Evolutionary conservation across 2,888 invertebrate genomes (phyloP).

Genomic region (Ischnus inquisitorius): DNA sequence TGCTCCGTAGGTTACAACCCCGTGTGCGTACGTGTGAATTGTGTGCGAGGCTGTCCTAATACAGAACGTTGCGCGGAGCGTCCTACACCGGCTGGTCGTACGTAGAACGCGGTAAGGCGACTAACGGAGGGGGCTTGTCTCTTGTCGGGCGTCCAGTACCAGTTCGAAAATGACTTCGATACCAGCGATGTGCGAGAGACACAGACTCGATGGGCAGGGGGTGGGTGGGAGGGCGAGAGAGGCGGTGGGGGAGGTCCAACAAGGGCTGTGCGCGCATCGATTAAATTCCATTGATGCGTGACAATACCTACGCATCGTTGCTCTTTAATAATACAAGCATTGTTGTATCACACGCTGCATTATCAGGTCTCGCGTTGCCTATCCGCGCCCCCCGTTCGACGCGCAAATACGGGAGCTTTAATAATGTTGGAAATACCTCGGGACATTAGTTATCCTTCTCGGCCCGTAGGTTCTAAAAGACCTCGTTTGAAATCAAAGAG

Average conservation of each 20-base stretch:
- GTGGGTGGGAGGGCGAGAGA: neutral
- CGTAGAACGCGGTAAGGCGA: constrained; percentile 25
- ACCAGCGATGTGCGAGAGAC: constrained; percentile 28
- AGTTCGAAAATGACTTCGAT: constrained; percentile 71
- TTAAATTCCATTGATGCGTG: constrained; percentile 57
- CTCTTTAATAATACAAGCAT: constrained; percentile 37
- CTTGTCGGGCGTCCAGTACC: constrained; percentile 50
- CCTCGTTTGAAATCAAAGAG: neutral
- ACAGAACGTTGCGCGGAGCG: constrained; percentile 4
- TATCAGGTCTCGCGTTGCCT: constrained; percentile 24
- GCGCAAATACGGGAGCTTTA: neutral
- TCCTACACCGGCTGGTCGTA: constrained; percentile 27
- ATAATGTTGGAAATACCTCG: neutral
- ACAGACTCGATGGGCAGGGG: too few species aligned
- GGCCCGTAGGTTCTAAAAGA: too few species aligned
- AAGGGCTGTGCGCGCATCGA: constrained; percentile 51
- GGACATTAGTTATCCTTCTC: too few species aligned
- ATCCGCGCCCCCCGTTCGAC: neutral
- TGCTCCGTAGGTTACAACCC: constrained; percentile 23
- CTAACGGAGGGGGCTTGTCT: constrained; percentile 18
- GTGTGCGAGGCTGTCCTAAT: neutral
- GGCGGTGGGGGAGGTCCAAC: neutral
- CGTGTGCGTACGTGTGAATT: neutral
- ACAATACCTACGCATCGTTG: constrained; percentile 53
- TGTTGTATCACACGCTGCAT: constrained; percentile 38